Evolutionary conservation across 1,140 invertebrate genomes (phyloP), one percentile per base, ranked within the genome.

Genomic region (Drosophila melanogaster): DNA sequence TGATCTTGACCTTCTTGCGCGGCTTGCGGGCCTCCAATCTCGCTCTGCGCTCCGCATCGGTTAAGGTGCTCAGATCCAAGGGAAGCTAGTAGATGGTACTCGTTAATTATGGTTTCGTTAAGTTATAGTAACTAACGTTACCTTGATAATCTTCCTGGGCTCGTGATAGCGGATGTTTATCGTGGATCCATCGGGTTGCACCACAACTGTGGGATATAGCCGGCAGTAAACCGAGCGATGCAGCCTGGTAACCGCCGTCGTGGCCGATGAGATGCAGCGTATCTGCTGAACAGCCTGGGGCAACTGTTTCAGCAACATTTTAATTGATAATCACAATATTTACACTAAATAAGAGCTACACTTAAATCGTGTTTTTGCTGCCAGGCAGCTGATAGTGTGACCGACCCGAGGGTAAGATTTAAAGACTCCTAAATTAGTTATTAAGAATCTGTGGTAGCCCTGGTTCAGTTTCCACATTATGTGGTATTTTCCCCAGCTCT

Each of bases 91-190:
- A 0, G 0, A 8, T 26, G 4, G 7, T 11, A 94, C 93, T 43
- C 78, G 19, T 24, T 46, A n/a, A 65, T 66, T 47, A 43, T 2
- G 11, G 6, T 5, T 33, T 26, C 33, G 8, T 4, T 0, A 8
- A 10, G 11, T n/a, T 0, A 6, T 8, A 11, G 3, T 1, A 35
- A 43, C 22, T 8, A 19, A 30, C 40, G 67, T 81, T 93, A 97
- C 96, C 93, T 94, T 96, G 24, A 99, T 96, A 66, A 98, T 96
- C 93, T 94, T 94, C 61, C 96, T 93, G 7, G 97, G 97, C 92
- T 97, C 96, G 67, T 95, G 93, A 91, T 98, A 97, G 75, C 95
- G 93, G 26, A 97, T 95, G 38, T 94, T 96, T 64, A 97, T 95
- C 47, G 95, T 96, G 49, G 97, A 97, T 50, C 98, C 98, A 94